Conservation (phyloP, 2,797 vertebrate genomes). For the Petrocephalus sullivani region DNA sequence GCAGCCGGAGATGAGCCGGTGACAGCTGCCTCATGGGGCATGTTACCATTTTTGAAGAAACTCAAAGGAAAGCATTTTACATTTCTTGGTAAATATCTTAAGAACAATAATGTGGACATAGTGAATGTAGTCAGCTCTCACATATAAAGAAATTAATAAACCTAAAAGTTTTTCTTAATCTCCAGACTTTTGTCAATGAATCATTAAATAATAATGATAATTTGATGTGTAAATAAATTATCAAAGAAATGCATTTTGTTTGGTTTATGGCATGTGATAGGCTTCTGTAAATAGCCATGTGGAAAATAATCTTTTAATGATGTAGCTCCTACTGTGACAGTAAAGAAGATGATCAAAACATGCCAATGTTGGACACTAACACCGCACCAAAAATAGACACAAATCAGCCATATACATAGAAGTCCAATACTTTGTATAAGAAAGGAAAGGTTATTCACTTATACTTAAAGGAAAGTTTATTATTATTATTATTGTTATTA, state of each 20-base stretch:
- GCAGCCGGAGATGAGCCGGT: neutral
- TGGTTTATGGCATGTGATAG: neutral
- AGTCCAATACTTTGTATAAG: neutral
- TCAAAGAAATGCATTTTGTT: neutral
- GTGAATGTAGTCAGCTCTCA: neutral
- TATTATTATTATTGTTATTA: neutral
- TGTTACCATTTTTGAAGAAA: neutral
- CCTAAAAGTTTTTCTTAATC: neutral
- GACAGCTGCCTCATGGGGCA: neutral
- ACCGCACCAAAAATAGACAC: neutral
- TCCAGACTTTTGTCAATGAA: neutral
- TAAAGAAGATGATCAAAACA: neutral
- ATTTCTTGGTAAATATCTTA: neutral
- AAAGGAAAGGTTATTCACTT: neutral
- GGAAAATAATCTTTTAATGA: neutral
- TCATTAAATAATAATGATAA: slow-evolving; percentile 8
- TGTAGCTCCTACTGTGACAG: neutral
- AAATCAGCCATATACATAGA: neutral
- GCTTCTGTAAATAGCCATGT: neutral
- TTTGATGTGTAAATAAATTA: neutral
- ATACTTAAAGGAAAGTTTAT: neutral
- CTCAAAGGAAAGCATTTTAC: neutral
- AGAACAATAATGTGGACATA: neutral
- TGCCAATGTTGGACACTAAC: neutral
- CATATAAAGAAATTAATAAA: neutral